Evolutionary conservation across 2,888 invertebrate genomes (phyloP), one percentile per base, ranked within the genome.

Genomic region (Chymomyza fuscimana): DNA sequence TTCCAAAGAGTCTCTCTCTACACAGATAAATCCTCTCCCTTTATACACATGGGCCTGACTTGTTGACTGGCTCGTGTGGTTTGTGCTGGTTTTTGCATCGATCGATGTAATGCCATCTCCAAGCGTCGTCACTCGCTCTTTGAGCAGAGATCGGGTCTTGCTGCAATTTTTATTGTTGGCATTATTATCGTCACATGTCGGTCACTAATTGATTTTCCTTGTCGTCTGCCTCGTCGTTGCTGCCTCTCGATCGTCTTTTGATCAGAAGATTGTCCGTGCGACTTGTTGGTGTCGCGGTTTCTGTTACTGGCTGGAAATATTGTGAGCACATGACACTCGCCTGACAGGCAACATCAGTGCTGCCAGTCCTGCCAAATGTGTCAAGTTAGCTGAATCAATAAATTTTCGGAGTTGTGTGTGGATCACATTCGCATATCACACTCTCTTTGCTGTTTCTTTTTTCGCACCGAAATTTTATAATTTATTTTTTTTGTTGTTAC

Each of bases 191-290:
- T 90, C 91, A 91, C 87, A 91, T 90, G 91, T 91, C 91, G 91
- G 89, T 90, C 91, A 89, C 91, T 92, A 92, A 92, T 92, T 92
- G 92, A 92, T 92, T 92, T 92, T 92, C 90, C 92, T 91, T 92
- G 92, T 92, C 91, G 90, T 90, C 89, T 89, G 89, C 81, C 88
- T 86, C 80, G 89, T 76, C 76, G 77, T 63, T 69, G 46, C 25
- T 65, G 46, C 60, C 67, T 51, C 36, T 29, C 65, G 58, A 25
- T n/a, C 54, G 73, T 73, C 73, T 73, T 75, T 76, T 75, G 62
- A 67, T 67, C 67, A 61, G 67, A 62, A 61, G 67, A 67, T 67
- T 67, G 62, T 62, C 32, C 51, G 36, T 56, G 71, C 69, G 71
- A 72, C 69, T 73, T 67, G 58, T 32, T 70, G 67, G 40, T 59